These are phyloP conservation scores for Pelobates cultripes DNA, from an alignment of 2,797 vertebrate species.

Conservation along the genomic window DNA sequence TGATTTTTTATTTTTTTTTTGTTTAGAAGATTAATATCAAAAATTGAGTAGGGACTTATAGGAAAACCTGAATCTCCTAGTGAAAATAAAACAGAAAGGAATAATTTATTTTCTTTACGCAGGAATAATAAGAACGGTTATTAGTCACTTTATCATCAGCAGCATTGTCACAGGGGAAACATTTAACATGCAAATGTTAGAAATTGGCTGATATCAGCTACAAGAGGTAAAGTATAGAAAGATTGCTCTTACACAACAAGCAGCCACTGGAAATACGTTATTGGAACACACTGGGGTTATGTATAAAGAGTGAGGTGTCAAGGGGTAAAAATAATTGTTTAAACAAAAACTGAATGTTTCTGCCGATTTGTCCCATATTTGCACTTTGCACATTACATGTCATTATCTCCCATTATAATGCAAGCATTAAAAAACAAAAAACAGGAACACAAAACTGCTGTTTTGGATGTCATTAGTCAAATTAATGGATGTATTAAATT, in stretches of 20 bases:
- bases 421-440: too few relatives aligned
- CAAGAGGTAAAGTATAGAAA: constrained; percentile 55
- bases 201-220: constrained; percentile 44
- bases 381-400: too few relatives aligned
- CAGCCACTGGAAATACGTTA: constrained; percentile 11
- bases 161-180: constrained; percentile 58
- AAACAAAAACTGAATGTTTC: too few relatives aligned
- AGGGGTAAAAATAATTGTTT: too few relatives aligned
- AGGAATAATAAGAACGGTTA: constrained; percentile 64
- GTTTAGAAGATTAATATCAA: constrained; percentile 61
- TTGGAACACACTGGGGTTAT: too few relatives aligned
- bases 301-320: too few relatives aligned
- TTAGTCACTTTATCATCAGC: constrained; percentile 63
- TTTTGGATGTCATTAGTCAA: too few relatives aligned
- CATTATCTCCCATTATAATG: too few relatives aligned
- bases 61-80: constrained; percentile 58
- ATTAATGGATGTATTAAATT: too few relatives aligned
- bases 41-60: constrained; percentile 61
- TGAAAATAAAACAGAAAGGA: constrained; percentile 54
- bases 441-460: too few relatives aligned
- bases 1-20: constrained; percentile 54
- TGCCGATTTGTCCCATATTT: too few relatives aligned
- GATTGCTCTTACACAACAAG: constrained; percentile 49
- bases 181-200: constrained; percentile 60
- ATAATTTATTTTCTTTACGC: constrained; percentile 59